These are phyloP conservation scores for Zaprionus ghesquierei DNA, from an alignment of 1,140 invertebrate genomes.

Conservation along the genomic window DNA sequence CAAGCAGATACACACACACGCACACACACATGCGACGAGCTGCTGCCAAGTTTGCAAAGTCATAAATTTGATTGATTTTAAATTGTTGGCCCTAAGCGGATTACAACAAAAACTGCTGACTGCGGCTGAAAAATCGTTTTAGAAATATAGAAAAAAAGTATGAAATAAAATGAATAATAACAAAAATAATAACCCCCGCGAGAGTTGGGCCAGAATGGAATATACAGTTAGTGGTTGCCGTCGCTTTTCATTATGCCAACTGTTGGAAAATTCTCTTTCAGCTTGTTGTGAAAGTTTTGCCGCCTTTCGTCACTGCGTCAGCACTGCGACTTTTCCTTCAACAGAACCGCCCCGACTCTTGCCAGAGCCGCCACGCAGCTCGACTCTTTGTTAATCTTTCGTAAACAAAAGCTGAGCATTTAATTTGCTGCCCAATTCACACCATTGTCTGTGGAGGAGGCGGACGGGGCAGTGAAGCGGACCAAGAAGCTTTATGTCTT, in stretches of 20 bases:
- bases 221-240: slow-evolving; percentile 33
- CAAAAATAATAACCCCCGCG: background rate
- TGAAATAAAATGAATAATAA: background rate
- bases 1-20: slow-evolving; percentile 11
- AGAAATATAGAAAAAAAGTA: background rate
- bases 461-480: background rate
- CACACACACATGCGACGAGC: slow-evolving; percentile 4
- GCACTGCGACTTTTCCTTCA: slow-evolving; percentile 24
- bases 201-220: slow-evolving; percentile 8
- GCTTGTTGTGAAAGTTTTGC: slow-evolving; percentile 47
- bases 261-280: slow-evolving; percentile 40
- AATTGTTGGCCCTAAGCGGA: slow-evolving; percentile 47
- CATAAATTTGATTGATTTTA: slow-evolving; percentile 58
- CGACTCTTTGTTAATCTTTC: slow-evolving; percentile 29
- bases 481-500: background rate
- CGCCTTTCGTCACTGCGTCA: slow-evolving; percentile 11
- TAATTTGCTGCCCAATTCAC: slow-evolving; percentile 40
- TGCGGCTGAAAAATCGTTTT: slow-evolving; percentile 22
- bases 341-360: slow-evolving; percentile 18
- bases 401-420: slow-evolving; percentile 39
- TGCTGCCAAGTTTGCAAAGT: slow-evolving; percentile 44
- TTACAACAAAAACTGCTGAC: slow-evolving; percentile 41
- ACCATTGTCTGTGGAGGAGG: slow-evolving; percentile 30
- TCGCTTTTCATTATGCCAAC: slow-evolving; percentile 37
- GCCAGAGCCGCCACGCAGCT: background rate